A percentile compares a stretch with the other conserved stretches of the same genome.
These are phyloP conservation scores for Malurus alboscapulatus DNA, from an alignment of 2,113 vertebrate genomes.

Conservation along the genomic window DNA sequence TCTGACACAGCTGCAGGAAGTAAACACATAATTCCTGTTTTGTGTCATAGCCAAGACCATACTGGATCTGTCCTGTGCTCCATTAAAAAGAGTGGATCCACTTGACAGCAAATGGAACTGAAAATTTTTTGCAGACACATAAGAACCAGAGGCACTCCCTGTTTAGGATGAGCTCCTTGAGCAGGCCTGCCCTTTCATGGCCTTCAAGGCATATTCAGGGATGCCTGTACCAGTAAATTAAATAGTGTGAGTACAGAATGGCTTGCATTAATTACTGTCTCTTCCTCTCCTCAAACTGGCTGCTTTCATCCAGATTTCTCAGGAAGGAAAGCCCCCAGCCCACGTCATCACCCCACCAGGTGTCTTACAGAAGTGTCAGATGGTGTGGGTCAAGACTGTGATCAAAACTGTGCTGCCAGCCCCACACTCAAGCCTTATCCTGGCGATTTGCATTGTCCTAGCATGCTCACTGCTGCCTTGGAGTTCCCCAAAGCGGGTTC, in stretches of 20 bases:
- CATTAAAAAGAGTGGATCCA: neutral
- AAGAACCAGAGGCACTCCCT: neutral
- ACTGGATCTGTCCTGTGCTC: neutral
- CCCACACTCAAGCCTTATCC: neutral
- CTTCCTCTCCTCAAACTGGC: rapidly evolving
- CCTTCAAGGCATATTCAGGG: neutral
- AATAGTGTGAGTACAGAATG: neutral
- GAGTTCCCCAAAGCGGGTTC: neutral
- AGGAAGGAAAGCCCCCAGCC: neutral
- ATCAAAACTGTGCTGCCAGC: neutral
- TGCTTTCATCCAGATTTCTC: neutral
- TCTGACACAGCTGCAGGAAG: neutral
- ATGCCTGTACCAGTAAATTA: neutral
- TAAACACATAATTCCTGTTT: neutral
- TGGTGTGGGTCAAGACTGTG: neutral
- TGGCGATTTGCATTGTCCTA: neutral
- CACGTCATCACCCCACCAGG: neutral
- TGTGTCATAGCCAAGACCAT: neutral
- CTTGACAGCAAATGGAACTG: neutral
- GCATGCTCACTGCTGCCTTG: neutral
- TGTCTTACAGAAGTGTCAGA: neutral
- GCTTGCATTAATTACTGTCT: neutral
- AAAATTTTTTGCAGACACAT: neutral
- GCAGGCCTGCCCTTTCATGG: neutral
- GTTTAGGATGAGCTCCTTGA: neutral